Percentiles rank a stretch among this genome's conserved stretches.
phyloP scores from a whole-genome alignment of 2,888 invertebrate species.

The Prosopocoilus inquinatus region DNA sequence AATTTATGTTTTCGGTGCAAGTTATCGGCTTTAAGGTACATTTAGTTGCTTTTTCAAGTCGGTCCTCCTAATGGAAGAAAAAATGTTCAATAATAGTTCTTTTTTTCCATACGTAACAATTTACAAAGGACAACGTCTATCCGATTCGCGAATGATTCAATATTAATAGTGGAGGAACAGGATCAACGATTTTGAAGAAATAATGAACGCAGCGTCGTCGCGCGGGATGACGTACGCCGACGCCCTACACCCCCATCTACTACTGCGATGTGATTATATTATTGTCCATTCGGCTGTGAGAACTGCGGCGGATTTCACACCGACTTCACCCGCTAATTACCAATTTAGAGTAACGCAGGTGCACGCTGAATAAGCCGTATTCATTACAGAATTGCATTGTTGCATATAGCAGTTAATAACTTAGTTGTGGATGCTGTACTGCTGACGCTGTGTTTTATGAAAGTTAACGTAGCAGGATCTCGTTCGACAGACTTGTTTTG shows the following conservation, averaged over 20 bases:
- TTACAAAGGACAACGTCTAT: too few relatives aligned
- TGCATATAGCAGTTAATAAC: slow-evolving; percentile 45
- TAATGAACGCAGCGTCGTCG: neutral
- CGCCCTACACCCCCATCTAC: slow-evolving; percentile 4
- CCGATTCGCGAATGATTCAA: too few relatives aligned
- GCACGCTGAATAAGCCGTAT: slow-evolving; percentile 43
- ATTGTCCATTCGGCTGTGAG: slow-evolving; percentile 49
- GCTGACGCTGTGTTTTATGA: too few relatives aligned
- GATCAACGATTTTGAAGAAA: neutral
- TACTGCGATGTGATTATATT: slow-evolving; percentile 41
- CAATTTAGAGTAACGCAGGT: slow-evolving; percentile 49
- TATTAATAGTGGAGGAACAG: too few relatives aligned
- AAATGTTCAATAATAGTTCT: too few relatives aligned
- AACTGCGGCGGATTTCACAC: slow-evolving; percentile 51
- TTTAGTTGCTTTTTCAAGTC: too few relatives aligned
- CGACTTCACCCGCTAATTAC: slow-evolving; percentile 52
- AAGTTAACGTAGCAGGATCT: neutral
- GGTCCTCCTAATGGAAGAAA: too few relatives aligned
- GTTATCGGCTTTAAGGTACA: too few relatives aligned
- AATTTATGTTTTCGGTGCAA: too few relatives aligned
- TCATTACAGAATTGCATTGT: slow-evolving; percentile 48
- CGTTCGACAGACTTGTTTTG: neutral
- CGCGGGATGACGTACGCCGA: slow-evolving; percentile 12
- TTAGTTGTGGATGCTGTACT: slow-evolving; percentile 37
- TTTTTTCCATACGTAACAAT: too few relatives aligned